Evolutionary conservation across 2,113 vertebrate species (phyloP).

Genomic region (Bubo blakistoni): DNA sequence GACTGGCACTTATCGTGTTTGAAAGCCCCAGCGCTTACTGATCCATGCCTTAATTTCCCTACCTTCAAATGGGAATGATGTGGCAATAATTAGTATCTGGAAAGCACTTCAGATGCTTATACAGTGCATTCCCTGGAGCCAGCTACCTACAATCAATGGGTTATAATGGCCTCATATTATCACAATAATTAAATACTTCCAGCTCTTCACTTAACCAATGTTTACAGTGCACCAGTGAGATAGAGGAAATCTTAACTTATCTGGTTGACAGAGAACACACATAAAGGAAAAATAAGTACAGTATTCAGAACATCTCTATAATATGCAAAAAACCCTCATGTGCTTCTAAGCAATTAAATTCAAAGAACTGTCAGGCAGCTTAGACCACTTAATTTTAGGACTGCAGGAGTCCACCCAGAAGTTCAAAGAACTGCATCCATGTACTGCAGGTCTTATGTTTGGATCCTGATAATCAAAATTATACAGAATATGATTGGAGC

Average conservation of each 20-base stretch:
- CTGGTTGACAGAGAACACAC: neutral
- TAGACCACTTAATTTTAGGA: neutral
- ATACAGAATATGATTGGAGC: neutral
- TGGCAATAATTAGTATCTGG: slow-evolving; percentile 21
- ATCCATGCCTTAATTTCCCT: neutral
- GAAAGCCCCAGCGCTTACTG: neutral
- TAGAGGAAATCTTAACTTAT: neutral
- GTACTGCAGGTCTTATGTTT: neutral
- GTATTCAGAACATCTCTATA: neutral
- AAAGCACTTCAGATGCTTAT: slow-evolving; percentile 22
- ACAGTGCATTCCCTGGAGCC: slow-evolving; percentile 14
- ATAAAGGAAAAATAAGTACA: neutral
- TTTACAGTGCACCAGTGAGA: neutral
- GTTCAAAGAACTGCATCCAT: neutral
- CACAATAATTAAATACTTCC: slow-evolving; percentile 61
- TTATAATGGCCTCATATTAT: slow-evolving; percentile 46
- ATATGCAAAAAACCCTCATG: neutral
- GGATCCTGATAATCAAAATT: neutral
- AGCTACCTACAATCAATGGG: slow-evolving; percentile 56
- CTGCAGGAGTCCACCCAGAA: neutral
- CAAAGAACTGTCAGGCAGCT: neutral
- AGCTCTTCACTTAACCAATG: neutral
- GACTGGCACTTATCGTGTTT: neutral
- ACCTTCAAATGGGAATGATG: neutral
- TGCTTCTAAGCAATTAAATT: neutral